Percentiles rank a stretch among this genome's conserved stretches.
Conservation (phyloP, 2,797 vertebrate species). For the Naso thynnoides region DNA sequence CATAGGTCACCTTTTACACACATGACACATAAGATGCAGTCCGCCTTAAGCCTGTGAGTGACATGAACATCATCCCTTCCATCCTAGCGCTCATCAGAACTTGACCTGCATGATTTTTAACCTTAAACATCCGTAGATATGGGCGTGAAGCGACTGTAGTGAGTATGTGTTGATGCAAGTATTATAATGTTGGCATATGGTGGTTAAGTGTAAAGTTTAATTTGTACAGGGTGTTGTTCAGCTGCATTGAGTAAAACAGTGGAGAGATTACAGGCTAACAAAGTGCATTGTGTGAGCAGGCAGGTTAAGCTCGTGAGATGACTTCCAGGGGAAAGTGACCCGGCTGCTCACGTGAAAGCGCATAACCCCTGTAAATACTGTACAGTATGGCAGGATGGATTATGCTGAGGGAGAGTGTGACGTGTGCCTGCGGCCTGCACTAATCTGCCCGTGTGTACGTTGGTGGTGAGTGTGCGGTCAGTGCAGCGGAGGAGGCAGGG, state of each 20-base stretch:
- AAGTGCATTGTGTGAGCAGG: slow-evolving; percentile 1
- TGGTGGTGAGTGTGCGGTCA: slow-evolving; percentile 35
- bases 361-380: slow-evolving; percentile 59
- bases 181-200: neutral
- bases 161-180: neutral
- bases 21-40: neutral
- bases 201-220: neutral
- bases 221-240: neutral
- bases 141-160: neutral
- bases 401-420: slow-evolving; percentile 71
- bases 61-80: neutral
- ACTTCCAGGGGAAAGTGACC: slow-evolving; percentile 66
- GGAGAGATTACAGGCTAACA: slow-evolving; percentile 5
- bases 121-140: neutral
- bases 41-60: neutral
- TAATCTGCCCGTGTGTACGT: slow-evolving; percentile 64
- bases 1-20: neutral
- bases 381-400: slow-evolving; percentile 72
- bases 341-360: slow-evolving; percentile 54
- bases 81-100: neutral
- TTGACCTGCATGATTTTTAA: neutral
- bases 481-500: slow-evolving; percentile 25
- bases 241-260: neutral
- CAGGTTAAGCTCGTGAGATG: slow-evolving; percentile 45
- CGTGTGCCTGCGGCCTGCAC: slow-evolving; percentile 65